These are phyloP conservation scores for Andrena bicolor DNA, from an alignment of 2,888 invertebrate genomes.

Conservation along the genomic window DNA sequence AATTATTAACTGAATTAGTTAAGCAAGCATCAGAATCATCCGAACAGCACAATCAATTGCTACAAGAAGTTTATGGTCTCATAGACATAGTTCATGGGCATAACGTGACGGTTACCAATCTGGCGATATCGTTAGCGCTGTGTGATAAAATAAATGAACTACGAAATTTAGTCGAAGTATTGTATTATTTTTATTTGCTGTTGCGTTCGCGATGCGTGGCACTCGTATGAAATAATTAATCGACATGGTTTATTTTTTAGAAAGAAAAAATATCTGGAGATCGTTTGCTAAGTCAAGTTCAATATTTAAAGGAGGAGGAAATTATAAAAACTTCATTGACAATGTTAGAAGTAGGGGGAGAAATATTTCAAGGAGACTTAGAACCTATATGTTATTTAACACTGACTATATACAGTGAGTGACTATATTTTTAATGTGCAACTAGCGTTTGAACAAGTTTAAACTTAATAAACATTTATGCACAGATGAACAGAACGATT, in stretches of 20 bases:
- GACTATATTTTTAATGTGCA: neutral
- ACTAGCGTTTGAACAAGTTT: neutral
- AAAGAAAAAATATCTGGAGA: neutral
- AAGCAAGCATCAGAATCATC: slow-evolving; percentile 9
- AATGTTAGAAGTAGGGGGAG: slow-evolving; percentile 50
- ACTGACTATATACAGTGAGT: slow-evolving; percentile 66
- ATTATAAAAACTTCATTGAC: slow-evolving; percentile 27
- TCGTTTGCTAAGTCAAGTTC: neutral
- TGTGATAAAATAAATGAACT: slow-evolving; percentile 73
- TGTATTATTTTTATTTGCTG: slow-evolving; percentile 14
- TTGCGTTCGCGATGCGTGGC: neutral
- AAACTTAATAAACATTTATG: slow-evolving; percentile 13
- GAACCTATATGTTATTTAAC: slow-evolving; percentile 50
- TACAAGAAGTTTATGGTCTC: slow-evolving; percentile 61
- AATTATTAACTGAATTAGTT: slow-evolving; percentile 85
- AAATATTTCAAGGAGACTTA: slow-evolving; percentile 6
- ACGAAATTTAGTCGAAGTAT: slow-evolving; percentile 61
- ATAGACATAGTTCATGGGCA: slow-evolving; percentile 30
- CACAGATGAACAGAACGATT: slow-evolving; percentile 79
- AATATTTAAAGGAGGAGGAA: neutral
- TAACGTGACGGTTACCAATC: neutral
- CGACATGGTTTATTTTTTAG: slow-evolving; percentile 37
- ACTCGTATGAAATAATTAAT: neutral
- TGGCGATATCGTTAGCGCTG: slow-evolving; percentile 53
- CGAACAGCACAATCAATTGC: neutral